Conservation (phyloP, 2,888 invertebrate species). For the Ochropacha duplaris region DNA sequence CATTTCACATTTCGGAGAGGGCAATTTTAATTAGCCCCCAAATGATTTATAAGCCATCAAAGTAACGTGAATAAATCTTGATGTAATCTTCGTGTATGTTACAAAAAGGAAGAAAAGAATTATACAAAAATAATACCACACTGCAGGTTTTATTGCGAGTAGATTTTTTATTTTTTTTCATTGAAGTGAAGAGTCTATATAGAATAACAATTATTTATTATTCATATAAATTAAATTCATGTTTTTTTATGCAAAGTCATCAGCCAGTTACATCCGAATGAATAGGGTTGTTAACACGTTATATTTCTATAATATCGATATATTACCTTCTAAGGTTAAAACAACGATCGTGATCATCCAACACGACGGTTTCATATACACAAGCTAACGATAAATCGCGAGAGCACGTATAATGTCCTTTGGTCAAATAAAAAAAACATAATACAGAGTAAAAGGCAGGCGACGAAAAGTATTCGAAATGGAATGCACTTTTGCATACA, state of each 20-base stretch:
- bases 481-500: slow-evolving; percentile 81
- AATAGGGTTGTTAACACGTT: not conserved
- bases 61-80: slow-evolving; percentile 55
- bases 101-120: slow-evolving; percentile 12
- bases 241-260: too few species aligned
- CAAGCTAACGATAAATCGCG: slow-evolving; percentile 73
- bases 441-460: slow-evolving; percentile 56
- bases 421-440: slow-evolving; percentile 58
- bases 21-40: slow-evolving; percentile 71
- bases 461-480: slow-evolving; percentile 77
- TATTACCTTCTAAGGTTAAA: slow-evolving; percentile 27
- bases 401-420: slow-evolving; percentile 52
- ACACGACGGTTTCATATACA: slow-evolving; percentile 71
- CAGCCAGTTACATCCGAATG: not conserved
- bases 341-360: slow-evolving; percentile 72
- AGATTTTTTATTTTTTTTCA: not conserved
- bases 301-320: not conserved
- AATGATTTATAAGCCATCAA: slow-evolving; percentile 75
- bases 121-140: slow-evolving; percentile 19
- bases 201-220: too few species aligned
- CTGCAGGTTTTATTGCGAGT: not conserved
- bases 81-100: slow-evolving; percentile 23
- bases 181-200: too few species aligned
- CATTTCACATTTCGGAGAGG: slow-evolving; percentile 50
- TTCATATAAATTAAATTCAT: too few species aligned